A percentile compares a stretch with the other conserved stretches of the same genome.
These are phyloP conservation scores for Sciurus niger DNA, from an alignment of 2,113 vertebrate species.

Conservation along the genomic window DNA sequence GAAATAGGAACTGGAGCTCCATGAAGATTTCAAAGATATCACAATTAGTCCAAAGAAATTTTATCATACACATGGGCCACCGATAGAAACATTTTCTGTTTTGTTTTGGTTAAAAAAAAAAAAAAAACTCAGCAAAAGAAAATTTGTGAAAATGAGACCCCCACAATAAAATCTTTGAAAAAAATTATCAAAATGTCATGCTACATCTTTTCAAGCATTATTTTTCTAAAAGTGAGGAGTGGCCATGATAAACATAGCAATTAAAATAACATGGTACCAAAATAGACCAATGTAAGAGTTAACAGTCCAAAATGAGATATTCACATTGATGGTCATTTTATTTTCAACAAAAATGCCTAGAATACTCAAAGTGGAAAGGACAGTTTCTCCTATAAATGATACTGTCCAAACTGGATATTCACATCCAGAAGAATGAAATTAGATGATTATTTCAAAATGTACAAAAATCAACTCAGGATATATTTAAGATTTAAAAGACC, in stretches of 20 bases:
- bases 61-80: not conserved
- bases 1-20: not conserved
- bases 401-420: not conserved
- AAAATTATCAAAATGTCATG: not conserved
- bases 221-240: too few species aligned
- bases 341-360: not conserved
- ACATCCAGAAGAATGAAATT: too few species aligned
- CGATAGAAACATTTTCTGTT: not conserved
- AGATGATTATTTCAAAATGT: too few species aligned
- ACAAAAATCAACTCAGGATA: too few species aligned
- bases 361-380: not conserved
- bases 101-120: not conserved
- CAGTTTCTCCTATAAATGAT: not conserved
- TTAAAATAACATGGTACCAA: not conserved
- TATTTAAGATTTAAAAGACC: not conserved
- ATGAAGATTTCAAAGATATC: not conserved
- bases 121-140: not conserved
- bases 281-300: not conserved
- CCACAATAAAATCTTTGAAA: not conserved
- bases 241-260: not conserved
- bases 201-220: not conserved
- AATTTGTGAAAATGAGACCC: not conserved
- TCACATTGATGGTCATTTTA: not conserved
- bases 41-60: not conserved
- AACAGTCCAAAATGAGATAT: too few species aligned